Percentiles rank a stretch among this genome's conserved stretches.
Evolutionary conservation across 2,797 vertebrate genomes (phyloP).

Genomic region (Nannoperca australis): DNA sequence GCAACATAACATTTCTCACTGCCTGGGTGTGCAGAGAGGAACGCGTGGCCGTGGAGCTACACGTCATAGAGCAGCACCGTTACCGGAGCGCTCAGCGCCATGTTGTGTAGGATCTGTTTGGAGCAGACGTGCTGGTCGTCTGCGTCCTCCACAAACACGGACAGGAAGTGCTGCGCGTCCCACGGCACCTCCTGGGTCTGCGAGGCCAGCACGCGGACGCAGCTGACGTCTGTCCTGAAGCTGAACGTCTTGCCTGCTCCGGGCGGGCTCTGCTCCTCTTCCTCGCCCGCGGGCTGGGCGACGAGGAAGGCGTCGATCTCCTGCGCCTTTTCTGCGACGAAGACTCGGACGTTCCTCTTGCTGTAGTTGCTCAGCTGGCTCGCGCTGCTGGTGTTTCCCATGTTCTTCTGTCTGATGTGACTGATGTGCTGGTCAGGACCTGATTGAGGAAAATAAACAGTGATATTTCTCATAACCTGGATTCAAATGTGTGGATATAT

Average conservation of each 20-base stretch:
- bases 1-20: not conserved
- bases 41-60: slow-evolving; percentile 15
- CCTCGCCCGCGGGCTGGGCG: not conserved
- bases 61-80: slow-evolving; percentile 74
- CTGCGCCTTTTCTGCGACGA: slow-evolving; percentile 50
- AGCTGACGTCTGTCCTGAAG: slow-evolving; percentile 59
- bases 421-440: not conserved
- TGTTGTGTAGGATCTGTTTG: slow-evolving; percentile 70
- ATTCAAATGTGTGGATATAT: not conserved
- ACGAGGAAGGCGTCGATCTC: slow-evolving; percentile 67
- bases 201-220: slow-evolving; percentile 62
- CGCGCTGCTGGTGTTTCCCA: slow-evolving; percentile 65
- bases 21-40: not conserved
- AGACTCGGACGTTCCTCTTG: slow-evolving; percentile 70
- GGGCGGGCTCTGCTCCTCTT: not conserved
- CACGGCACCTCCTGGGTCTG: slow-evolving; percentile 62
- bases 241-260: slow-evolving; percentile 54
- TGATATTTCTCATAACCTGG: not conserved
- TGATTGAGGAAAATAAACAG: slow-evolving; percentile 14
- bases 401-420: not conserved
- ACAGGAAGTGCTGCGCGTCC: slow-evolving; percentile 48
- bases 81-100: slow-evolving; percentile 33
- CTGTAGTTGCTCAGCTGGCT: slow-evolving; percentile 76
- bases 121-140: slow-evolving; percentile 66
- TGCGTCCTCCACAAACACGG: slow-evolving; percentile 77